These are phyloP conservation scores for Cyanoderma ruficeps DNA, from an alignment of 2,113 vertebrate species.

Conservation along the genomic window DNA sequence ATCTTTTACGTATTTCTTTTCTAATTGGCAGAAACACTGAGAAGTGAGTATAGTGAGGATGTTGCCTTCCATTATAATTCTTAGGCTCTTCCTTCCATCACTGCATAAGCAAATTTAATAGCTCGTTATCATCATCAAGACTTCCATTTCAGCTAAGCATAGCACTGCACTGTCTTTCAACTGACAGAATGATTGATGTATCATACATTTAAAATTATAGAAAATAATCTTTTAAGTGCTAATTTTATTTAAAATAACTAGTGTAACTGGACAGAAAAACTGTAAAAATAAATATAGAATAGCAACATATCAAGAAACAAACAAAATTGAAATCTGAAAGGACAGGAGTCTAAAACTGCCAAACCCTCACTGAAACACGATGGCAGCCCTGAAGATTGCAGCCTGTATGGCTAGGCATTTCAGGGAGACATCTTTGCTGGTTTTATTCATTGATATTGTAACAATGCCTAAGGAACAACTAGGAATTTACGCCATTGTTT, in stretches of 20 bases:
- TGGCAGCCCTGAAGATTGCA: background rate
- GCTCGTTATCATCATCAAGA: background rate
- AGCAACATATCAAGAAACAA: background rate
- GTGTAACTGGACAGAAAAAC: background rate
- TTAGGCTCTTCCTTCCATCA: background rate
- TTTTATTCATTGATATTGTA: background rate
- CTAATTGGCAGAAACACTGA: background rate
- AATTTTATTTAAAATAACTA: background rate
- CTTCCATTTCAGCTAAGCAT: background rate
- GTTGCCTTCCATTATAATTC: background rate
- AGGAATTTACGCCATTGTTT: background rate
- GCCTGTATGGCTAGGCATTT: background rate
- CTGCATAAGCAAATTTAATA: conserved; percentile 6
- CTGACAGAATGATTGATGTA: background rate
- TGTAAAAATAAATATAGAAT: background rate
- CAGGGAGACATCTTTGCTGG: background rate
- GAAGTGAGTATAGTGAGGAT: background rate
- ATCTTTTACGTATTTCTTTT: background rate
- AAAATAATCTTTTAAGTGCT: conserved; percentile 9
- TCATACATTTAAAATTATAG: background rate
- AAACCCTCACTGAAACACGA: background rate
- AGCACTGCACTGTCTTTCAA: background rate
- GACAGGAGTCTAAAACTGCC: background rate
- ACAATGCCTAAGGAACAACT: background rate
- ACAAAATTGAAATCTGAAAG: background rate